Evolutionary conservation across 1,140 invertebrate species (phyloP).

Genomic region (Drusus annulatus): DNA sequence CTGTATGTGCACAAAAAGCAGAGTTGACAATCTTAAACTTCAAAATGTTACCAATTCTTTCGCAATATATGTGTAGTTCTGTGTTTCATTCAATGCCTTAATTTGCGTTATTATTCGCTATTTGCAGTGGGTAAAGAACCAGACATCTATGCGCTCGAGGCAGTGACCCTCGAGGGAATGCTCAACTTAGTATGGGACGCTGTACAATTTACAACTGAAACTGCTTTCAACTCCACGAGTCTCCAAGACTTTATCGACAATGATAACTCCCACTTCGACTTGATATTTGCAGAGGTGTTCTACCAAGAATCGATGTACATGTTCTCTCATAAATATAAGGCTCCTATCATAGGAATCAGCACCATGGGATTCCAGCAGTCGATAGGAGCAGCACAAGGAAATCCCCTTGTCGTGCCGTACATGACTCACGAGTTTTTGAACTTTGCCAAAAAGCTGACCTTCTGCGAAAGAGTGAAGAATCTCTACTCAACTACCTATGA

Average conservation of each 20-base stretch:
- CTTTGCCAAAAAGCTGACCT: conserved; percentile 54
- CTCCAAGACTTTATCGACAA: conserved; percentile 64
- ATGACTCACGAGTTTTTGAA: conserved; percentile 64
- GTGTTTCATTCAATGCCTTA: neutral
- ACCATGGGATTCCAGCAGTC: conserved; percentile 65
- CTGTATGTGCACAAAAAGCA: too few species aligned
- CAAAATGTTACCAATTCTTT: too few species aligned
- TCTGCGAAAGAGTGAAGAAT: conserved; percentile 51
- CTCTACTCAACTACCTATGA: conserved; percentile 48
- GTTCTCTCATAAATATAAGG: conserved; percentile 66
- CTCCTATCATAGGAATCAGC: conserved; percentile 63
- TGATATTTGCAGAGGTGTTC: conserved; percentile 65
- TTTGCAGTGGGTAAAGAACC: conserved; percentile 32
- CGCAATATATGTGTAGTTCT: too few species aligned
- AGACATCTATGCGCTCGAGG: conserved; percentile 43
- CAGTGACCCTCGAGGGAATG: neutral
- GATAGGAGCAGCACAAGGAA: conserved; percentile 65
- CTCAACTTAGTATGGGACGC: conserved; percentile 43
- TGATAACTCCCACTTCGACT: conserved; percentile 64
- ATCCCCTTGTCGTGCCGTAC: conserved; percentile 62
- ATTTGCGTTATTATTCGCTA: neutral
- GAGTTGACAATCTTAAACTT: too few species aligned
- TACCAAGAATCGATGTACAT: conserved; percentile 66
- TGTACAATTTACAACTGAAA: conserved; percentile 54
- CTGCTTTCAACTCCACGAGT: conserved; percentile 62